A percentile compares a stretch with the other conserved stretches of the same genome.
phyloP scores from a whole-genome alignment of 2,113 vertebrate species.

The Apistogramma diplotaenia region DNA sequence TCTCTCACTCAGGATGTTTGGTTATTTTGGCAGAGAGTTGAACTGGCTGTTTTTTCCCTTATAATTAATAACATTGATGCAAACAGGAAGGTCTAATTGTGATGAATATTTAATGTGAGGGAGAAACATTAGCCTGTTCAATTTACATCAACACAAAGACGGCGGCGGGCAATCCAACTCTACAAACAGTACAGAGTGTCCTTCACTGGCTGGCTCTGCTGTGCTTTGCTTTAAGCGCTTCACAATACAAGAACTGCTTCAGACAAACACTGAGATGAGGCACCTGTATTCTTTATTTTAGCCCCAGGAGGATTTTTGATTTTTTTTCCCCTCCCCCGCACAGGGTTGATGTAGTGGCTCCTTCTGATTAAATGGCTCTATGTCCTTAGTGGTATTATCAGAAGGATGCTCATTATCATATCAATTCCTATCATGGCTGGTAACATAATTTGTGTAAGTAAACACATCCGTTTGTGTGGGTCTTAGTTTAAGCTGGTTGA shows the following conservation, averaged over 20 bases:
- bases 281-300: slow-evolving; percentile 65
- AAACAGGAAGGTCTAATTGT: slow-evolving; percentile 79
- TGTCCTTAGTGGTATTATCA: slow-evolving; percentile 49
- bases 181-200: slow-evolving; percentile 76
- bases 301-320: slow-evolving; percentile 21
- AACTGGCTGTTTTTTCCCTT: slow-evolving; percentile 59
- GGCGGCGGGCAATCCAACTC: slow-evolving; percentile 66
- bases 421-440: slow-evolving; percentile 49
- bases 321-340: neutral
- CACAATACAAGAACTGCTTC: slow-evolving; percentile 63
- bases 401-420: slow-evolving; percentile 53
- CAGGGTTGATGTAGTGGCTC: slow-evolving; percentile 35
- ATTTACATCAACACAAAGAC: slow-evolving; percentile 81
- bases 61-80: slow-evolving; percentile 81
- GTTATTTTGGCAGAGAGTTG: slow-evolving; percentile 60
- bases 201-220: slow-evolving; percentile 70
- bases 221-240: slow-evolving; percentile 50
- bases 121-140: slow-evolving; percentile 78
- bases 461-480: slow-evolving; percentile 50
- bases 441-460: slow-evolving; percentile 49
- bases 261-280: slow-evolving; percentile 60
- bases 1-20: slow-evolving; percentile 60
- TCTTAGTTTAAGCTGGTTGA: slow-evolving; percentile 41
- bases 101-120: slow-evolving; percentile 79
- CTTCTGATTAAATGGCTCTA: slow-evolving; percentile 50